Conservation (phyloP, 2,888 invertebrate genomes). For the Eilema caniola region DNA sequence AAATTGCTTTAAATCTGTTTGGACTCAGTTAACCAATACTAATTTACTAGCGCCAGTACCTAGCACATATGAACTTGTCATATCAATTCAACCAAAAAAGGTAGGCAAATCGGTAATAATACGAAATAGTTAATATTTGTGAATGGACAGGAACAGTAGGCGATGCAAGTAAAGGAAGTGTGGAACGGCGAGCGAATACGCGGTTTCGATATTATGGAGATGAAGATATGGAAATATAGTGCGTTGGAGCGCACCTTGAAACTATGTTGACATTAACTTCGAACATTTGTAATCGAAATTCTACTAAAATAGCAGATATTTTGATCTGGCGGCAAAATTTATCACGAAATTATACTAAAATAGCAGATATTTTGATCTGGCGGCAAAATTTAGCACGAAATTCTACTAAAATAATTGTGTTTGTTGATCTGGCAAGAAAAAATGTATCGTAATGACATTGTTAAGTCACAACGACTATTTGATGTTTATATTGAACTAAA, state of each 20-base stretch:
- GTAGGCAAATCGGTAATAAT: conserved; percentile 5
- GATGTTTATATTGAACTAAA: too few relatives aligned
- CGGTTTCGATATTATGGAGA: conserved; percentile 19
- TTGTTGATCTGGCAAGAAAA: too few relatives aligned
- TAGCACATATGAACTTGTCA: not conserved
- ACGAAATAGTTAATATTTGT: conserved; percentile 14
- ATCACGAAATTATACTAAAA: not conserved
- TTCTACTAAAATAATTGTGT: not conserved
- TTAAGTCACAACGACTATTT: too few relatives aligned
- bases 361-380: not conserved
- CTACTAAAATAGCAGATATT: not conserved
- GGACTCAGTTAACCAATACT: not conserved
- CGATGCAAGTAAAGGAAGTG: conserved; percentile 17
- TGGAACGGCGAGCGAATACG: conserved; percentile 28
- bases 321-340: not conserved
- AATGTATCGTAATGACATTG: not conserved
- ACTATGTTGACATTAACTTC: not conserved
- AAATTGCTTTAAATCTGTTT: not conserved
- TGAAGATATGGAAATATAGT: conserved; percentile 13
- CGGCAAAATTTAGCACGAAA: not conserved
- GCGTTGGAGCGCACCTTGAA: conserved; percentile 1
- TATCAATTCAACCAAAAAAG: conserved; percentile 1
- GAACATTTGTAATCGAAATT: not conserved
- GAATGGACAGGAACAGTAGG: conserved; percentile 45
- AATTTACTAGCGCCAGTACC: conserved; percentile 9